A percentile compares a stretch with the other conserved stretches of the same genome.
phyloP scores from a whole-genome alignment of 2,888 invertebrate species.

The Metacarcinus magister region DNA sequence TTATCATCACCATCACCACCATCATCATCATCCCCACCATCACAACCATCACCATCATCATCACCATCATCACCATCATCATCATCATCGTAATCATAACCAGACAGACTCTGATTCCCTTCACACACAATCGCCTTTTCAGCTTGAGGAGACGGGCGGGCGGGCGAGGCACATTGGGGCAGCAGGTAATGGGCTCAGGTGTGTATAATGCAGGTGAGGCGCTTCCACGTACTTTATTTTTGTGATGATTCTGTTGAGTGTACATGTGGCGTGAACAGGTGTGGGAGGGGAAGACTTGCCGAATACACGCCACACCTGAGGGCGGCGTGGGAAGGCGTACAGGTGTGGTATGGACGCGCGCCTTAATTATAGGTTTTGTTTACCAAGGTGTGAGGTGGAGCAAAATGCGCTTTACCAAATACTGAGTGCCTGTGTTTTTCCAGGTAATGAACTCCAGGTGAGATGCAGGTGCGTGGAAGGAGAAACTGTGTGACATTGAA shows the following conservation, averaged over 20 bases:
- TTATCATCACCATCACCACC: too few relatives aligned
- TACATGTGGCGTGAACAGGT: not conserved
- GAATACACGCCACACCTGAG: not conserved
- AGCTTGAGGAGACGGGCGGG: not conserved
- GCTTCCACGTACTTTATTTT: not conserved
- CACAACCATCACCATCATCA: not conserved
- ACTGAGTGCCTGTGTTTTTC: not conserved
- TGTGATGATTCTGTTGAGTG: not conserved
- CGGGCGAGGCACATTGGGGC: not conserved
- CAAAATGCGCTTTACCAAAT: not conserved
- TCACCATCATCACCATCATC: not conserved
- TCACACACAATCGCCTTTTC: not conserved
- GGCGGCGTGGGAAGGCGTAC: not conserved
- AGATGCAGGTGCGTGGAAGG: not conserved
- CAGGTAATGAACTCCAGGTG: not conserved
- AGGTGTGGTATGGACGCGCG: not conserved
- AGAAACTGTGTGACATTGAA: not conserved
- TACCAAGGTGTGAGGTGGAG: conserved; percentile 1
- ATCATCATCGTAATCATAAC: not conserved
- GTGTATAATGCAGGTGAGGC: not conserved
- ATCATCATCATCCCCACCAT: not conserved
- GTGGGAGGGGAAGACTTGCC: not conserved
- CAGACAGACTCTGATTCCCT: not conserved
- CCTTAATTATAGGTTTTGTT: not conserved
- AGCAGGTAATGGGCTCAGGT: not conserved